Evolutionary conservation across 2,113 vertebrate genomes (phyloP), one percentile per base, ranked within the genome.

Genomic region (Aldabrachelys gigantea): DNA sequence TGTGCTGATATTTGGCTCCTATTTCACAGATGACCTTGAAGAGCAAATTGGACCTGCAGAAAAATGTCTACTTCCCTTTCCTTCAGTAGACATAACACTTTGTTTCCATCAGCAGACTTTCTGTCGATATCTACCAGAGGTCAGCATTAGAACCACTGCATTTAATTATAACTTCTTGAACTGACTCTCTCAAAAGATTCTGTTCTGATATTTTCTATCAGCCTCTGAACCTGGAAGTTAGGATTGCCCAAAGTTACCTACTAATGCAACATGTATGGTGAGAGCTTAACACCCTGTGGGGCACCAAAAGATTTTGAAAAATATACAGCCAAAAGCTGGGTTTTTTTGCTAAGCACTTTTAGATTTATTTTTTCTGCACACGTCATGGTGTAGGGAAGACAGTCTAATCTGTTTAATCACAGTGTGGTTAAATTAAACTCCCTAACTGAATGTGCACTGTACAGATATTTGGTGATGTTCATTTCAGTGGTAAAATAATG

Each of bases 1-100:
- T 92, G 84, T 87, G 87, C 95, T 80, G 62, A 86, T 94, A 80
- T 90, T 38, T 92, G n/a, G 14, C 50, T 89, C 54, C 89, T 96
- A 91, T 84, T 96, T 97, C 95, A 92, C 29, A 85, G 69, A 91
- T 80, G 24, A 94, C 76, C 54, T 92, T 83, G 83, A 93, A 95
- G 89, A 94, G 92, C 91, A 90, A 91, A 93, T 84, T 89, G 31
- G 89, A 83, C 92, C 93, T 95, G 88, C 86, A 88, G 88, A 94
- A 92, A 89, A 97, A 92, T 95, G 91, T 82, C 85, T 89, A 92
- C 94, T 97, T 96, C 41, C 38, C 95, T 97, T 97, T 94, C 90
- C 88, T 96, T 97, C 92, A 87, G 44, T 93, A 92, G 93, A 88
- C 56, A 25, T 90, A 59, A 88, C 89, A 81, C 95, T 91, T 95